Evolutionary conservation across 2,888 invertebrate species (phyloP), one percentile per base, ranked within the genome.

Genomic region (Cheilosia scutellata): DNA sequence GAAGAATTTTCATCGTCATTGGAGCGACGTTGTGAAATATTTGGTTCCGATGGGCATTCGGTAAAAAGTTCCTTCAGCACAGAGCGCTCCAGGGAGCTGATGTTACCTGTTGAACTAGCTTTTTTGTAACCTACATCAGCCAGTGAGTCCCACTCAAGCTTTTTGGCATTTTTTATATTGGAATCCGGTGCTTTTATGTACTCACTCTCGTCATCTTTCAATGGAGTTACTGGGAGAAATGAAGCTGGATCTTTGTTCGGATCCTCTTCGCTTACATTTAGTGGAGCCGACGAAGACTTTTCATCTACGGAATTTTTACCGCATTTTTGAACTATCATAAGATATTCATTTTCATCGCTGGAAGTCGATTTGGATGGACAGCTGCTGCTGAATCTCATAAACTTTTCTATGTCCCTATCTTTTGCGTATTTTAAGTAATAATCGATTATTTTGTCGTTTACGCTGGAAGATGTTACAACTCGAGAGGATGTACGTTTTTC

Each of bases 131-230:
- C 97, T 55, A 97, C 96, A 93, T 97, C 97, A 0, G 96, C 97
- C 29, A 97, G 95, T 44, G 96, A 97, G 90, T 97, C 97, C 97
- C 97, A 97, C 93, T 97, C 97, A 2, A 97, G 92, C 87, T 95
- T 96, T 66, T 95, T 94, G 44, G 90, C 95, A 0, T 96, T 96
- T 65, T 96, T 95, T 0, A 95, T 92, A 89, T 96, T 96, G 87
- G 96, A 96, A 20, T 96, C 95, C 1, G 97, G 96, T 5, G 96
- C 90, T n/a, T 92, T 91, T 76, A 93, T 92, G 87, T 94, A 92
- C 62, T 89, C 93, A 91, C 89, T 93, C 89, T 87, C 31, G 11
- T 25, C 11, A 4, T 66, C 49, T 20, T 49, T 47, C 4, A n/a
- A 37, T 0, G 90, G 89, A 16, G 87, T 68, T 66, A 90, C 89